Evolutionary conservation across 2,113 vertebrate species (phyloP), one percentile per base, ranked within the genome.

Genomic region (Mirza zaza): DNA sequence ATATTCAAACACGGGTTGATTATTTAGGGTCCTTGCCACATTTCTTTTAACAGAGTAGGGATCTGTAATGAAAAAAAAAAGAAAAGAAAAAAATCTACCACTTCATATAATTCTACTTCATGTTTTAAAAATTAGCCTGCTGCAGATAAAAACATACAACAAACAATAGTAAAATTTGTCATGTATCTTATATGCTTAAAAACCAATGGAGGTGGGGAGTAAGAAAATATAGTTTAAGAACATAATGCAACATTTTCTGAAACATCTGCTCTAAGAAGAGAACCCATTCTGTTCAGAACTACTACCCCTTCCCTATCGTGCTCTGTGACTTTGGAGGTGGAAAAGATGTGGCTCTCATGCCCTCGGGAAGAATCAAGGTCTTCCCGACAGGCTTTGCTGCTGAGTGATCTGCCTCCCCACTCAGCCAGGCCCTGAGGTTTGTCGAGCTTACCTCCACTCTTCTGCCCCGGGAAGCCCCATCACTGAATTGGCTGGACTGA

Each of bases 1-100:
- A 97, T 99, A 99, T 12, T 99, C 99, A 81, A 98, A 99, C 59
- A 99, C 98, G 52, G 99, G 98, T 95, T 99, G 99, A 97, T 99
- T 99, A 98, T 99, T 99, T 92, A 99, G 95, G 8, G 99, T 99
- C 97, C 99, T 99, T 94, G 99, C 99, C 97, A 99, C 99, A 82
- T 99, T 99, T 96, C 99, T 99, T 98, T 99, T 99, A 80, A 99
- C 98, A 39, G 99, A 99, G 97, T 99, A 99, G 0, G 99, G 99
- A 98, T 99, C 99, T 99, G 97, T 52, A 92, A 98, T 80, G 79
- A 94, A 96, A 84, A 97, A 93, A 87, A 95, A 95, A 82, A 96
- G 89, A 87, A 96, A 21, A 50, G 94, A 80, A 77, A 79, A 73
- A 87, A 92, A 67, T 70, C 23, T 73, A 93, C n/a, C 6, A 95